phyloP scores from a whole-genome alignment of 2,113 vertebrate species.

The Anhinga rufa region DNA sequence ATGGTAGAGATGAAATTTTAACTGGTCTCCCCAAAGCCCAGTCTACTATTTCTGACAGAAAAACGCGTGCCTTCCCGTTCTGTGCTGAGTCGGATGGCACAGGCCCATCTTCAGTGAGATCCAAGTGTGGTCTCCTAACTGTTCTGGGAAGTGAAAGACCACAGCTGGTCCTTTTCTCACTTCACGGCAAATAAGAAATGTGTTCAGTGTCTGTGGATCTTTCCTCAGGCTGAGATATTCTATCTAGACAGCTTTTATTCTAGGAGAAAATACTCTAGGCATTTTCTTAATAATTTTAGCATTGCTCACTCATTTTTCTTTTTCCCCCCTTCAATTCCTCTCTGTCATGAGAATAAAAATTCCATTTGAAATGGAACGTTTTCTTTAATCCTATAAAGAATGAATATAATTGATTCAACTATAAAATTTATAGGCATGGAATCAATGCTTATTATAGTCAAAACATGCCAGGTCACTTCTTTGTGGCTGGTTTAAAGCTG shows the following conservation, averaged over 20 bases:
- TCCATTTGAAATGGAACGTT: constrained; percentile 63
- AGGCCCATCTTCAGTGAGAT: neutral
- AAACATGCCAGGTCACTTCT: constrained; percentile 70
- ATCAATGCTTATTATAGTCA: constrained; percentile 66
- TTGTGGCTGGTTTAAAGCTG: constrained; percentile 61
- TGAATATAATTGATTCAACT: constrained; percentile 64
- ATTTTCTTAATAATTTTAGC: constrained; percentile 52
- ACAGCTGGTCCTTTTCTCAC: neutral
- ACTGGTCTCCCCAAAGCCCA: neutral
- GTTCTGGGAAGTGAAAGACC: neutral
- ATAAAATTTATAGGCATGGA: constrained; percentile 66
- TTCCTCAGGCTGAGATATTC: neutral
- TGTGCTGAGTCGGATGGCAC: neutral
- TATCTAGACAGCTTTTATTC: constrained; percentile 10
- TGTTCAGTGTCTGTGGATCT: neutral
- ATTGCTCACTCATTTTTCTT: constrained; percentile 29
- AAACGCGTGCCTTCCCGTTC: rapidly evolving
- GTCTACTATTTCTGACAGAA: neutral
- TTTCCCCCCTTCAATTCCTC: constrained; percentile 25
- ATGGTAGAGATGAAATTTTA: neutral
- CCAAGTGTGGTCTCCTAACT: neutral
- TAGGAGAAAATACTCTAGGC: constrained; percentile 5
- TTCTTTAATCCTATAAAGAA: constrained; percentile 63
- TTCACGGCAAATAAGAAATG: constrained; percentile 1
- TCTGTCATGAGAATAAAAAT: constrained; percentile 23